Conservation (phyloP, 2,888 invertebrate genomes). For the Anthoptus insignis region DNA sequence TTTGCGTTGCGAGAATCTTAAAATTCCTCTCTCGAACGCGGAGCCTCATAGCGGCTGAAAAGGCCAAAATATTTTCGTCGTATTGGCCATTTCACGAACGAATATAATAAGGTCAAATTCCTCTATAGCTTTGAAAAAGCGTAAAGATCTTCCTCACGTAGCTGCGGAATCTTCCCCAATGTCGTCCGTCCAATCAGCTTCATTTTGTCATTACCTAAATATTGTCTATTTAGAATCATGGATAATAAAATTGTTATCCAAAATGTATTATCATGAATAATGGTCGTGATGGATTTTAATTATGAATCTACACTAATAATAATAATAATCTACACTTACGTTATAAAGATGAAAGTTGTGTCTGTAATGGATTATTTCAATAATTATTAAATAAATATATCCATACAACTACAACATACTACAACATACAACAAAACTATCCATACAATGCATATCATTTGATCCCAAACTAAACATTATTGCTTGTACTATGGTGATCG, state of each 20-base stretch:
- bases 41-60: slow-evolving; percentile 17
- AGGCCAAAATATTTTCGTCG: slow-evolving; percentile 58
- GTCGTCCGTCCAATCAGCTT: slow-evolving; percentile 19
- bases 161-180: slow-evolving; percentile 35
- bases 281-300: neutral
- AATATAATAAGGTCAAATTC: slow-evolving; percentile 64
- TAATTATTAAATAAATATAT: too few species aligned
- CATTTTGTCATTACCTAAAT: neutral
- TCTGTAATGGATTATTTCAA: too few species aligned
- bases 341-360: too few species aligned
- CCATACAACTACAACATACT: too few species aligned
- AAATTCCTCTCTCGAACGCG: slow-evolving; percentile 31
- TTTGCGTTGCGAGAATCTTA: slow-evolving; percentile 16
- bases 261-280: neutral
- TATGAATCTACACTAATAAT: too few species aligned
- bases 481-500: too few species aligned
- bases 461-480: too few species aligned
- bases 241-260: neutral
- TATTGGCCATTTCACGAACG: slow-evolving; percentile 54
- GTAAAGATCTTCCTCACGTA: slow-evolving; percentile 43
- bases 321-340: too few species aligned
- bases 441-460: too few species aligned
- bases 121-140: slow-evolving; percentile 56
- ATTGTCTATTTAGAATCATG: slow-evolving; percentile 6
- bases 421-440: too few species aligned